Percentiles rank a stretch among this genome's conserved stretches.
Conservation (phyloP, 2,797 vertebrate genomes). For the Thaleichthys pacificus region DNA sequence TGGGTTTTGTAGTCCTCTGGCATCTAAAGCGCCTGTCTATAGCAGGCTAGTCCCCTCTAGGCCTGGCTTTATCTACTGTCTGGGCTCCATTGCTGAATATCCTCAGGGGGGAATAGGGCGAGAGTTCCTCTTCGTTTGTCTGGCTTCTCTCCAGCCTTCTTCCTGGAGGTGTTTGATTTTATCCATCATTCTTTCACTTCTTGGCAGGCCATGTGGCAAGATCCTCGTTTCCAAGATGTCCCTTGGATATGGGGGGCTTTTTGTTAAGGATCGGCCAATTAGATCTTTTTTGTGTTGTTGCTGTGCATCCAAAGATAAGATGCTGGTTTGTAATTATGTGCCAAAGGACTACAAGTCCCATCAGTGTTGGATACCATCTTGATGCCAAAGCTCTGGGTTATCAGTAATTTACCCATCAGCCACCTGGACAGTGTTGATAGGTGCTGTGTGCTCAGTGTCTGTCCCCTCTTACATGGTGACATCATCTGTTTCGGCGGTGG, state of each 20-base stretch:
- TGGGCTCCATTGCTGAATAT: constrained; percentile 29
- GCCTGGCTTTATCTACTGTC: constrained; percentile 48
- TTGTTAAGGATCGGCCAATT: constrained; percentile 23
- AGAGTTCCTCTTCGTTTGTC: background rate
- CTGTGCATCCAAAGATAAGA: background rate
- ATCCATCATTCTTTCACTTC: constrained; percentile 4
- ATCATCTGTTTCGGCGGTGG: background rate
- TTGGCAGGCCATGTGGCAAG: background rate
- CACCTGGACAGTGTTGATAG: background rate
- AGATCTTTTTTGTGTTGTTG: constrained; percentile 4
- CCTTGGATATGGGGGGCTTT: background rate
- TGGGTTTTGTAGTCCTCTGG: constrained; percentile 3
- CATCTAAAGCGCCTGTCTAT: background rate
- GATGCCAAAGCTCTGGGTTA: constrained; percentile 45
- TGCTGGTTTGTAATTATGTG: constrained; percentile 41
- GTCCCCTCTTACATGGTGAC: background rate
- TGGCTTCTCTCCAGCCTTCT: constrained; percentile 31
- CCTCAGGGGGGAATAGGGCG: constrained; percentile 17
- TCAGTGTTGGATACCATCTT: constrained; percentile 39
- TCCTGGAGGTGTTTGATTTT: constrained; percentile 28
- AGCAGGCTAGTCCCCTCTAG: constrained; percentile 17
- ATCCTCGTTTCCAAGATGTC: background rate
- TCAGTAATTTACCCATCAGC: constrained; percentile 46
- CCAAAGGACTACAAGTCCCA: constrained; percentile 34
- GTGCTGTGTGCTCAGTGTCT: background rate